Conservation (phyloP, 2,888 invertebrate genomes). For the Clitarchus hookeri region DNA sequence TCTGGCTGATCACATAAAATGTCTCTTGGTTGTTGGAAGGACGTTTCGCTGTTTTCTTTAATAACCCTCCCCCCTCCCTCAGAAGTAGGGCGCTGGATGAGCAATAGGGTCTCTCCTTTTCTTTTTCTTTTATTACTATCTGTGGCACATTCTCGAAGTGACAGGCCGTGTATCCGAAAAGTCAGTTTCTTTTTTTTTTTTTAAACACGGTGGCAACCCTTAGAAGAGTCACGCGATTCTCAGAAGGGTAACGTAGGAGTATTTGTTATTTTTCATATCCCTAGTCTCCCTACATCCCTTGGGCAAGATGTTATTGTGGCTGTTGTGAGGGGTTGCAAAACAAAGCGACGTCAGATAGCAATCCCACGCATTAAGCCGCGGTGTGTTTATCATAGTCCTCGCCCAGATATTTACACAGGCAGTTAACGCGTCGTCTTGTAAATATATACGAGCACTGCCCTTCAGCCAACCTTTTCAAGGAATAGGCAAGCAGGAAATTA, state of each 20-base stretch:
- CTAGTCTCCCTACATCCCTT: not conserved
- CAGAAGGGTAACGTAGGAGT: not conserved
- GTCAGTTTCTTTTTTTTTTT: not conserved
- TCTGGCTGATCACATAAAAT: too few relatives aligned
- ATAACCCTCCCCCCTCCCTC: not conserved
- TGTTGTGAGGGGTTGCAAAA: not conserved
- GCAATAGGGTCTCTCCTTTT: not conserved
- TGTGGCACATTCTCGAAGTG: not conserved
- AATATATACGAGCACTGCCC: too few relatives aligned
- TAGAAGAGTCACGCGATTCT: not conserved
- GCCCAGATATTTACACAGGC: not conserved
- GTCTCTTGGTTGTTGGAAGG: too few relatives aligned
- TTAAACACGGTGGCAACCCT: not conserved
- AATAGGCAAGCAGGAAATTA: too few relatives aligned
- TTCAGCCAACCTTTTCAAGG: too few relatives aligned
- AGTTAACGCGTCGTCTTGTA: not conserved
- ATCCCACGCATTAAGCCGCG: not conserved
- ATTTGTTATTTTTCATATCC: not conserved
- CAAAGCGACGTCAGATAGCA: not conserved
- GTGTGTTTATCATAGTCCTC: slow-evolving; percentile 4
- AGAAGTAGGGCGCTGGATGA: not conserved
- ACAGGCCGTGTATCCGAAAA: not conserved
- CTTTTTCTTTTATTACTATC: not conserved
- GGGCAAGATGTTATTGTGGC: not conserved
- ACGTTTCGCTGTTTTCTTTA: not conserved